These are phyloP conservation scores for Cynocephalus volans DNA, from an alignment of 2,113 vertebrate genomes.

Conservation along the genomic window DNA sequence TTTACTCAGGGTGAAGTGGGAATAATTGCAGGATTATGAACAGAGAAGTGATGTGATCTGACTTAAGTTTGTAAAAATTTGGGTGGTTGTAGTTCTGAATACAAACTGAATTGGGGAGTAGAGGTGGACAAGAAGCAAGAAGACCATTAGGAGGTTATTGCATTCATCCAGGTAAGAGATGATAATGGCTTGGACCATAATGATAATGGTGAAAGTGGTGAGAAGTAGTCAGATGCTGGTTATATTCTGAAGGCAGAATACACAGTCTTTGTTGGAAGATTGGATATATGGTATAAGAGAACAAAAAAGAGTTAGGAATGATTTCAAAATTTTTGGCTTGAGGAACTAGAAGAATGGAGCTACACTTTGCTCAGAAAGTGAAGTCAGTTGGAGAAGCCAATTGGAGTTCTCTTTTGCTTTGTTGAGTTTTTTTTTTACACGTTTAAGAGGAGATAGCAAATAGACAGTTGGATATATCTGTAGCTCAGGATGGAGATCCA, in stretches of 20 bases:
- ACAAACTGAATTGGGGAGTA: neutral
- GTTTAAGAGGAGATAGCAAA: neutral
- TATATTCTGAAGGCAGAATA: constrained; percentile 35
- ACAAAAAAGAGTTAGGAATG: constrained; percentile 11
- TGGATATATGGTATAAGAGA: neutral
- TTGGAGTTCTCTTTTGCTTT: constrained; percentile 47
- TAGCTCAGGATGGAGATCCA: constrained; percentile 33
- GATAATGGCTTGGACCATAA: neutral
- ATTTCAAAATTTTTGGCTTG: neutral
- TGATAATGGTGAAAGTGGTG: neutral
- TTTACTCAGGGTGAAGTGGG: neutral
- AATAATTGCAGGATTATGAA: constrained; percentile 51
- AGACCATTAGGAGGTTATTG: neutral
- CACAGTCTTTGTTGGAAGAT: neutral
- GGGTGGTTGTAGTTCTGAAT: constrained; percentile 25
- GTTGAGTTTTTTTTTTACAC: neutral
- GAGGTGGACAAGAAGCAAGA: neutral
- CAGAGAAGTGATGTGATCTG: neutral
- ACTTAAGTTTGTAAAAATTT: neutral
- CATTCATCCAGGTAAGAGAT: neutral
- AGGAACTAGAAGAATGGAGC: constrained; percentile 20
- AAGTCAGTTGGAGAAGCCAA: neutral
- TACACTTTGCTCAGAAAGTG: constrained; percentile 40
- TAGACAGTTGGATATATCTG: neutral
- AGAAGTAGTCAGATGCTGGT: neutral